These are phyloP conservation scores for Sebastes flavidus DNA, from an alignment of 2,797 vertebrate species.

Conservation along the genomic window DNA sequence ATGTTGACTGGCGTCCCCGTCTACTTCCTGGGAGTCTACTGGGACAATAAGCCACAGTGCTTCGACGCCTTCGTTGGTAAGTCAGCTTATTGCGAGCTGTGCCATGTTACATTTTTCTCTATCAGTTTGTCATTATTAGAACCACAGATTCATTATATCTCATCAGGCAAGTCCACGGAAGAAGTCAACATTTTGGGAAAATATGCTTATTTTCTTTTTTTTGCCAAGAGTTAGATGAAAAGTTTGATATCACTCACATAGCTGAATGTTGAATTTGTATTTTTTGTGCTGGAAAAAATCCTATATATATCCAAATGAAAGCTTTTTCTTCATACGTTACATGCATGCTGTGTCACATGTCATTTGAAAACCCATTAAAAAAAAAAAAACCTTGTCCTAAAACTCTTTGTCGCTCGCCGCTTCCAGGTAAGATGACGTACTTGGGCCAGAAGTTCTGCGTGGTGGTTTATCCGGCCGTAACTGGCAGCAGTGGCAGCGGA, in stretches of 20 bases:
- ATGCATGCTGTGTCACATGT: neutral
- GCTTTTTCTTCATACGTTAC: neutral
- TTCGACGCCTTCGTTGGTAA: constrained; percentile 86
- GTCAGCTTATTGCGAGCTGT: constrained; percentile 30
- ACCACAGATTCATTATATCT: neutral
- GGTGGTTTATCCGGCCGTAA: constrained; percentile 87
- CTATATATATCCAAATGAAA: neutral
- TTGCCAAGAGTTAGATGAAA: neutral
- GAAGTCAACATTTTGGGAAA: neutral
- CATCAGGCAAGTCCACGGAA: neutral
- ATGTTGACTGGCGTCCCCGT: constrained; percentile 94
- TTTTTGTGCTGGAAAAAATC: neutral
- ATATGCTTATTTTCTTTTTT: neutral
- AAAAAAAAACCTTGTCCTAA: neutral
- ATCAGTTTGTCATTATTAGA: neutral
- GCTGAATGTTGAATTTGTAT: neutral
- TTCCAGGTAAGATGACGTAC: constrained; percentile 87
- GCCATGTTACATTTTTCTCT: neutral
- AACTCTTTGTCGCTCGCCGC: neutral
- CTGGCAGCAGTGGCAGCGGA: neutral
- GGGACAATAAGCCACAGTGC: constrained; percentile 91
- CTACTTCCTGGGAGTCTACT: constrained; percentile 93
- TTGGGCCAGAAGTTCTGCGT: constrained; percentile 90
- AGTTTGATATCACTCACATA: neutral
- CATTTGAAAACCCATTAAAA: neutral